Conservation (phyloP, 2,797 vertebrate genomes). For the Denticeps clupeoides region DNA sequence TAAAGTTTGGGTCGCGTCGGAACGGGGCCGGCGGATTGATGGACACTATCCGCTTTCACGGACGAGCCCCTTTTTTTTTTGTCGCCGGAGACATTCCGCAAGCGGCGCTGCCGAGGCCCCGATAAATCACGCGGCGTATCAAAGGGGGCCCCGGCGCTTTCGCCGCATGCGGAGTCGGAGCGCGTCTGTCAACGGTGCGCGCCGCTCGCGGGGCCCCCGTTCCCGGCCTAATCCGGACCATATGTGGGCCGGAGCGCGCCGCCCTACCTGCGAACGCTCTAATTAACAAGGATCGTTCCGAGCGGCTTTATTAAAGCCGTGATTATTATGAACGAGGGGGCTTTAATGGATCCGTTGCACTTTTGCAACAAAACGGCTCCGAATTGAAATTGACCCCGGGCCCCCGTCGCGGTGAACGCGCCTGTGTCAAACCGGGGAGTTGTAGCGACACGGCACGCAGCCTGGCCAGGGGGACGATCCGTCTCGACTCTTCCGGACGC, state of each 20-base stretch:
- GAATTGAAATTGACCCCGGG: too few relatives aligned
- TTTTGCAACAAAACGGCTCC: too few relatives aligned
- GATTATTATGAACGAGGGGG: too few relatives aligned
- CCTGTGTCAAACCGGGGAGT: too few relatives aligned
- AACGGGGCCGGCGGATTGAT: constrained; percentile 47
- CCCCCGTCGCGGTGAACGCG: too few relatives aligned
- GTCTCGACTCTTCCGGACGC: constrained; percentile 60
- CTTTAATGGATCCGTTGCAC: too few relatives aligned
- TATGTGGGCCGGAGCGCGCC: constrained; percentile 57
- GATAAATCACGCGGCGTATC: constrained; percentile 72
- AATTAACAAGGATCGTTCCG: too few relatives aligned
- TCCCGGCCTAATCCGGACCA: constrained; percentile 62
- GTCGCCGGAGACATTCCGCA: constrained; percentile 56
- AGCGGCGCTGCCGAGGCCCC: constrained; percentile 61
- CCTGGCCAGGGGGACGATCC: constrained; percentile 47
- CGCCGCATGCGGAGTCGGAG: constrained; percentile 71
- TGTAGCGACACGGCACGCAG: too few relatives aligned
- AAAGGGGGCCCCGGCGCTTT: constrained; percentile 72
- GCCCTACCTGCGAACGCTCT: constrained; percentile 51
- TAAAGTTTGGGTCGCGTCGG: too few relatives aligned
- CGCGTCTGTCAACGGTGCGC: constrained; percentile 60
- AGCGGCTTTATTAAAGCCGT: too few relatives aligned
- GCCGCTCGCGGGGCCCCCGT: constrained; percentile 46
- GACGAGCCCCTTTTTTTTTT: constrained; percentile 47
- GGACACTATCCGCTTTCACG: constrained; percentile 54